Evolutionary conservation across 2,113 vertebrate species (phyloP), one percentile per base, ranked within the genome.

Genomic region (Chionomys nivalis): DNA sequence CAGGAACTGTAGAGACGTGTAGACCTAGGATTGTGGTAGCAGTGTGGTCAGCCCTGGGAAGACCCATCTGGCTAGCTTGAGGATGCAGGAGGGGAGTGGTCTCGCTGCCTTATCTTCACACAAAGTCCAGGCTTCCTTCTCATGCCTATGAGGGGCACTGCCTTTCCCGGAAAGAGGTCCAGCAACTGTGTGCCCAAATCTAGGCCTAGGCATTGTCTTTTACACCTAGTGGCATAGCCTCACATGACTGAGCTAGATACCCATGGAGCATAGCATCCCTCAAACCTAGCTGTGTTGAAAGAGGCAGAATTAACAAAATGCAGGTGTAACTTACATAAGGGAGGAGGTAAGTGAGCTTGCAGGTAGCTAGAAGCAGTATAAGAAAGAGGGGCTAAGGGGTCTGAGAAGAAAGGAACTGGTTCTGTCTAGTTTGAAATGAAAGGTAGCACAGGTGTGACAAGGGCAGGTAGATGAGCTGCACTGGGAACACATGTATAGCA

Each of bases 241-340:
- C 13, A 12, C 2, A 2, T 33, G 63, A 28, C 39, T 36, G 47
- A 39, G 47, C 26, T 44, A 36, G 44, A 73, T 4, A n/a, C 9
- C 9, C 1, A 31, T 16, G 13, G 86, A 42, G 31, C 44, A 72
- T 13, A 12, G 11, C 24, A 21, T 65, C 28, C 23, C 36, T 31
- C 39, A 17, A 3, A 39, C 21, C 26, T 68, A 9, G 3, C 47
- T 33, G 55, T 39, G 17, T 24, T 28, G 2, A 31, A 28, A 55
- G 66, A 79, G 61, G 73, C 65, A 81, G 55, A 12, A 5, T 52
- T 63, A 12, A 12, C 9, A 3, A 49, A 47, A 52, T 24, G 36
- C 28, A 52, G n/a, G 52, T 5, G 11, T 26, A 24, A 16, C n/a
- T 24, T 63, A 23, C 1, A 1, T 5, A 17, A 6, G 0, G 5